Base-by-base conservation (phyloP, 2,888 invertebrate genomes). In the Lasius fuliginosus region DNA sequence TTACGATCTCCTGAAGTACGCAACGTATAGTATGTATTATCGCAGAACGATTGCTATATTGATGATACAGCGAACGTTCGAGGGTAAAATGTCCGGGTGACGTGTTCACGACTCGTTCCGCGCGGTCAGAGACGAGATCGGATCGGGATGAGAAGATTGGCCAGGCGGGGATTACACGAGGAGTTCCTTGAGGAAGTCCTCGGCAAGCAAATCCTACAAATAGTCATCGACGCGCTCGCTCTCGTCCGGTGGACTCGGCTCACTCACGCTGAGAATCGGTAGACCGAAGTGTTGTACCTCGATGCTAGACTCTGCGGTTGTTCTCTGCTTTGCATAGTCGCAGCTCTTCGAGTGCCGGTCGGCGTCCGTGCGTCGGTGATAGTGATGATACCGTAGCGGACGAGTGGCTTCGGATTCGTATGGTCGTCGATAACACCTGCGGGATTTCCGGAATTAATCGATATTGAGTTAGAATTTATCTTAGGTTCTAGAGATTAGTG, bases 211-310 rank as follows among this genome's bases (percentile, higher is more conserved):
- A 71, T 93, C 91, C 94, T 96, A 96, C 96, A 96, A 96, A 92
- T 96, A 96, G 94, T 96, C 96, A 92, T 96, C 96, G 93, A 96
- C 93, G 12, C 96, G 96, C 91, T 97, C 97, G 82, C 89, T 90
- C 90, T 97, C 97, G 90, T 97, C 97, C 18, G 97, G 97, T 49
- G 97, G 97, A 27, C 97, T 97, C 0, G 97, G 97, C n/a, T 97
- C 97, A 15, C 97, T 97, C 42, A 98, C 96, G 36, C 97, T 97
- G 8, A 98, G 96, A 91, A 97, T 97, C 69, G 97, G 97, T 91
- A 98, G 95, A 58, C 97, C 97, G 87, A 97, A 97, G 91, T 97
- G 97, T 73, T 95, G 94, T 76, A 96, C 95, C 86, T 94, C 94
- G 85, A 92, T 88, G 82, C 91, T 93, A 58, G 93, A 87, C 27